These are phyloP conservation scores for Ascaphus truei DNA, from an alignment of 2,113 vertebrate genomes.

Conservation along the genomic window DNA sequence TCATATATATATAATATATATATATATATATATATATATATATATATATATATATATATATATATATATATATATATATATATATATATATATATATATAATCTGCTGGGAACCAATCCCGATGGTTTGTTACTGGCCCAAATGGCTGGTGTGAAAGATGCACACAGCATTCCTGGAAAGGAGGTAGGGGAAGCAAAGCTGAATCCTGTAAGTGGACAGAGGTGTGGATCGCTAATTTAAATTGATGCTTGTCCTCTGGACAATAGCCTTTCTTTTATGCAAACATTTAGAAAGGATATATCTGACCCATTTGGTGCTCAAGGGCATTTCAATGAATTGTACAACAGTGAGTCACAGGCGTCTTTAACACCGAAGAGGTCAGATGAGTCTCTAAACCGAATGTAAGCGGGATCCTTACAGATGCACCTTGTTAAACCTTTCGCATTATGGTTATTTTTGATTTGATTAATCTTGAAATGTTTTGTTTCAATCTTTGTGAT, in stretches of 20 bases:
- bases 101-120: no score
- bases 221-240: background rate
- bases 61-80: no score
- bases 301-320: background rate
- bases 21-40: no score
- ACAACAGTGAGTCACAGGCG: background rate
- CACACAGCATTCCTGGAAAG: no score
- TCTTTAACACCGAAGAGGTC: background rate
- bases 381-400: background rate
- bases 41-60: no score
- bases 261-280: background rate
- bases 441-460: background rate
- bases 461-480: conserved; percentile 4
- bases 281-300: background rate
- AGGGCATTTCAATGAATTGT: no score
- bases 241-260: background rate
- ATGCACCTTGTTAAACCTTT: conserved; percentile 13
- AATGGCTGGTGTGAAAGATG: no score
- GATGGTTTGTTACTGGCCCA: no score
- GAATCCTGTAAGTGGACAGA: background rate
- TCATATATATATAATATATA: no score
- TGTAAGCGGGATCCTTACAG: background rate
- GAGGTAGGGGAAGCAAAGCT: no score
- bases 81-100: no score
- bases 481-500: background rate